These are phyloP conservation scores for Isoperla grammatica DNA, from an alignment of 2,888 invertebrate species.

Conservation along the genomic window DNA sequence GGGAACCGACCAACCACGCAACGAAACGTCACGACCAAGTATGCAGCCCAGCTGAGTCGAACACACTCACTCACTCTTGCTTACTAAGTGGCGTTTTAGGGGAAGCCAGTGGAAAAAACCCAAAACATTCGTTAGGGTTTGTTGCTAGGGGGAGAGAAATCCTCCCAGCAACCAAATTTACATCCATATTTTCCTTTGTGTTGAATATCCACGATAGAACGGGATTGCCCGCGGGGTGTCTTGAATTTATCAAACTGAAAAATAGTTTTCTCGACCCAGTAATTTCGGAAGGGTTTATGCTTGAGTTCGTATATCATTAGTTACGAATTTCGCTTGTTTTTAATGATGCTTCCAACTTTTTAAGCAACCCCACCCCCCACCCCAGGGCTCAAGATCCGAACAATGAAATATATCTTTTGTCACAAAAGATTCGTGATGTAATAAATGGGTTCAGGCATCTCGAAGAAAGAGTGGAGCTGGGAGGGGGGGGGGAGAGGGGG, in stretches of 20 bases:
- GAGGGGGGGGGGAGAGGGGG: too few relatives aligned
- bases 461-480: too few relatives aligned
- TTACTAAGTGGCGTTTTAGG: constrained; percentile 15
- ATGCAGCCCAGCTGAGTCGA: too few relatives aligned
- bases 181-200: constrained; percentile 16
- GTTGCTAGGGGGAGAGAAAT: constrained; percentile 15
- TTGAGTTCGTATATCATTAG: constrained; percentile 8
- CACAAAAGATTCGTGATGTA: too few relatives aligned
- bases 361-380: too few relatives aligned
- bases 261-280: constrained; percentile 8
- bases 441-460: too few relatives aligned
- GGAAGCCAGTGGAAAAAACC: constrained; percentile 12
- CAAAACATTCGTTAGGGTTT: constrained; percentile 17
- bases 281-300: constrained; percentile 4
- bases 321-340: background rate
- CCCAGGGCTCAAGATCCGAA: too few relatives aligned
- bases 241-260: constrained; percentile 10
- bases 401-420: too few relatives aligned
- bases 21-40: too few relatives aligned
- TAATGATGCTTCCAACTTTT: too few relatives aligned
- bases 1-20: too few relatives aligned
- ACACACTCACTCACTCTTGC: background rate
- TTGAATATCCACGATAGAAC: too few relatives aligned
- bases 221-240: background rate
- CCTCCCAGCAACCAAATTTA: constrained; percentile 3